phyloP scores from a whole-genome alignment of 2,888 invertebrate species.

The Leptura quadrifasciata region DNA sequence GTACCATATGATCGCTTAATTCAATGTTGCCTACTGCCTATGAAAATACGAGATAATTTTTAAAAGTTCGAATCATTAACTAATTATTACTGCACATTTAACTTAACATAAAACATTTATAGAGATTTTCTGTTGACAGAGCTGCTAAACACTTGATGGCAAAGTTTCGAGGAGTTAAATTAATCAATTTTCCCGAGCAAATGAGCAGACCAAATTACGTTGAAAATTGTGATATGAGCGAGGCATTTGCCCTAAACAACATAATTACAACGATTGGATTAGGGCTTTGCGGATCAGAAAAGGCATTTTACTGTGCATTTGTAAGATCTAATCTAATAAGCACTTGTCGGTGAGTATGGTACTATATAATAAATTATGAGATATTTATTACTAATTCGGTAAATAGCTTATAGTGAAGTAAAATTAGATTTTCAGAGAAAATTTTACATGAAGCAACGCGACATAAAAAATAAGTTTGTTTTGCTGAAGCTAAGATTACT shows the following conservation, averaged over 20 bases:
- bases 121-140: constrained; percentile 31
- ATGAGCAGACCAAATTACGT: constrained; percentile 48
- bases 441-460: no score
- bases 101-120: not conserved
- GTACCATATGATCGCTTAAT: no score
- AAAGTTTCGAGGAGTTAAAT: constrained; percentile 56
- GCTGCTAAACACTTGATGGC: constrained; percentile 53
- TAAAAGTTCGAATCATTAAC: no score
- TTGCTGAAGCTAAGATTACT: no score
- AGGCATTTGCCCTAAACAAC: constrained; percentile 67
- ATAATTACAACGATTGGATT: constrained; percentile 65
- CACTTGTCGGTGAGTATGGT: constrained; percentile 65
- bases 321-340: constrained; percentile 66
- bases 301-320: constrained; percentile 64
- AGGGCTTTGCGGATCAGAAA: constrained; percentile 68
- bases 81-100: no score
- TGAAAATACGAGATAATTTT: no score
- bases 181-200: constrained; percentile 57
- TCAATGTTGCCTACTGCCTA: no score
- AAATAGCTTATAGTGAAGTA: no score
- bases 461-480: no score
- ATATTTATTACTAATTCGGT: no score
- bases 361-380: no score
- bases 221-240: constrained; percentile 51
- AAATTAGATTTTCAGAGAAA: no score